Evolutionary conservation across 2,113 vertebrate species (phyloP).

Genomic region (Myotis yumanensis): DNA sequence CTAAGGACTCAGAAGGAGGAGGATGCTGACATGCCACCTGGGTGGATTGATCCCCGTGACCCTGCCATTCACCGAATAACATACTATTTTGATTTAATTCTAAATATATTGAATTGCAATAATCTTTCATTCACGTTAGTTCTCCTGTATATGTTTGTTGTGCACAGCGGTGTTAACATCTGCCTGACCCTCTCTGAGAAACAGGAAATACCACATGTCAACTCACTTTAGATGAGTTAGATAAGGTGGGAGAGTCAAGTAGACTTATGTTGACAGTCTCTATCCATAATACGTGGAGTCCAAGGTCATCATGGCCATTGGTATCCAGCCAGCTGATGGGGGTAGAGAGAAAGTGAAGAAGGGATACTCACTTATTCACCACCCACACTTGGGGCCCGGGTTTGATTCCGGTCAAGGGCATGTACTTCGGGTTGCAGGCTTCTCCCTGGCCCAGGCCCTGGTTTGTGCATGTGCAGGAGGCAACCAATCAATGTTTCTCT

Average conservation of each 20-base stretch:
- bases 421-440: no score
- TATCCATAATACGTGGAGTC: not conserved
- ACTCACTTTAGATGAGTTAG: not conserved
- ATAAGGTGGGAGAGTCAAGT: not conserved
- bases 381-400: not conserved
- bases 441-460: no score
- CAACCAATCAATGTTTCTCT: no score
- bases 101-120: not conserved
- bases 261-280: not conserved
- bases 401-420: no score
- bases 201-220: not conserved
- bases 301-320: not conserved
- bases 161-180: not conserved
- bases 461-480: no score
- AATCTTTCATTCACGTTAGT: not conserved
- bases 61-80: not conserved
- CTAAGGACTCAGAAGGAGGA: not conserved
- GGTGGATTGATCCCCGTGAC: not conserved
- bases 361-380: not conserved
- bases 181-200: not conserved
- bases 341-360: not conserved
- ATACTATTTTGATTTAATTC: not conserved
- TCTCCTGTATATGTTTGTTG: not conserved
- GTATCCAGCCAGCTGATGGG: not conserved
- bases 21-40: not conserved